These are phyloP conservation scores for Chaetophractus vellerosus DNA, from an alignment of 2,797 vertebrate genomes.

Conservation along the genomic window DNA sequence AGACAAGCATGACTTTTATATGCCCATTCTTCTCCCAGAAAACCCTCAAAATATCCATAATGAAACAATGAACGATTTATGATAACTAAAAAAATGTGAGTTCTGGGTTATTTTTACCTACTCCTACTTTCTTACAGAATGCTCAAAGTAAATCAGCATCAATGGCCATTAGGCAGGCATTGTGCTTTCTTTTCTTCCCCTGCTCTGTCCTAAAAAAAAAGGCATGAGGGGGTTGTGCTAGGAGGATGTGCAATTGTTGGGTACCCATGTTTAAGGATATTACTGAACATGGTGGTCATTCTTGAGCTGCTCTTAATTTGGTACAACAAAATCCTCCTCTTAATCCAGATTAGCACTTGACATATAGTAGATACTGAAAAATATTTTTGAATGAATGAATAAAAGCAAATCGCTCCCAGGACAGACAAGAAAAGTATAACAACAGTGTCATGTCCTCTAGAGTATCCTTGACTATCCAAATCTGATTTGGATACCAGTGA, in stretches of 20 bases:
- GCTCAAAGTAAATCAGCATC: not conserved
- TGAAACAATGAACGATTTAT: slow-evolving; percentile 19
- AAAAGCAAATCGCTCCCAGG: slow-evolving; percentile 21
- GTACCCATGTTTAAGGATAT: not conserved
- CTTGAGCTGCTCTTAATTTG: not conserved
- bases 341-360: slow-evolving; percentile 17
- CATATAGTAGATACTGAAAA: not conserved
- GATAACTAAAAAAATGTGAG: slow-evolving; percentile 24
- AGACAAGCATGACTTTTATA: not conserved
- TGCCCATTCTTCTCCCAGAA: fast-evolving
- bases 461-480: not conserved
- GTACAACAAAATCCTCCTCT: not conserved
- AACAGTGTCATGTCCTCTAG: not conserved
- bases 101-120: slow-evolving; percentile 17
- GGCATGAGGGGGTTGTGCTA: not conserved
- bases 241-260: not conserved
- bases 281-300: not conserved
- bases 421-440: not conserved
- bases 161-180: not conserved
- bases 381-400: slow-evolving; percentile 44
- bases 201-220: slow-evolving; percentile 2
- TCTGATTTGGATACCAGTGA: not conserved
- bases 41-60: not conserved
- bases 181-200: not conserved
- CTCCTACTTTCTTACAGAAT: not conserved